Conservation (phyloP, 2,113 vertebrate species). For the Seriola quinqueradiata region DNA sequence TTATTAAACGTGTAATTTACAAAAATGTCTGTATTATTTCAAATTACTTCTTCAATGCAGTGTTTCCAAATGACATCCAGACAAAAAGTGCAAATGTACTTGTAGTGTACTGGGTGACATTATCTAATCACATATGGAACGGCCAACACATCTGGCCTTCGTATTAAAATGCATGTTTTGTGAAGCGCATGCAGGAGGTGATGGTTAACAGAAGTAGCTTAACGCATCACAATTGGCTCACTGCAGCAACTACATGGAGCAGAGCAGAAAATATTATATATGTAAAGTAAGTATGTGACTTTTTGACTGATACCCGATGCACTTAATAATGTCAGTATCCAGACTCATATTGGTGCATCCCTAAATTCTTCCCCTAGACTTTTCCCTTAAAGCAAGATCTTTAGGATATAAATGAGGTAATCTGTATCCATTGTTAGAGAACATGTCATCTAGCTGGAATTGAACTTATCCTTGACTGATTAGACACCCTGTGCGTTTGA, state of each 20-base stretch:
- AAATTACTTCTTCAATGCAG: too few species aligned
- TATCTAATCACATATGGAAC: background rate
- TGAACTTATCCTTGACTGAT: background rate
- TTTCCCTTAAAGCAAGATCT: constrained; percentile 11
- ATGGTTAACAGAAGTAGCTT: background rate
- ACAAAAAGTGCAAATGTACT: background rate
- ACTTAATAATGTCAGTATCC: background rate
- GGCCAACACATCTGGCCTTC: background rate
- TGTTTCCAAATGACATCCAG: background rate
- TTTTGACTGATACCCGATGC: background rate
- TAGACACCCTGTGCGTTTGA: background rate
- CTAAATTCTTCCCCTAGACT: background rate
- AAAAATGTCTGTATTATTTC: too few species aligned
- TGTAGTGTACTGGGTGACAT: too few species aligned
- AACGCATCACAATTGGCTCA: too few species aligned
- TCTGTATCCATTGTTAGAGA: background rate
- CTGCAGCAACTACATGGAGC: background rate
- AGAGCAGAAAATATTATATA: background rate
- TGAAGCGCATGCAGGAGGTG: background rate
- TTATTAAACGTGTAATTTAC: background rate
- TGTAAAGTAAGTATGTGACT: too few species aligned
- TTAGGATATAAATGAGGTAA: background rate
- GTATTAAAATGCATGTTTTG: background rate
- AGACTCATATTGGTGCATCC: background rate
- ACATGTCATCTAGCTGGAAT: constrained; percentile 9